A percentile compares a stretch with the other conserved stretches of the same genome.
Conservation (phyloP, 2,888 invertebrate species). For the Campoletis raptor region DNA sequence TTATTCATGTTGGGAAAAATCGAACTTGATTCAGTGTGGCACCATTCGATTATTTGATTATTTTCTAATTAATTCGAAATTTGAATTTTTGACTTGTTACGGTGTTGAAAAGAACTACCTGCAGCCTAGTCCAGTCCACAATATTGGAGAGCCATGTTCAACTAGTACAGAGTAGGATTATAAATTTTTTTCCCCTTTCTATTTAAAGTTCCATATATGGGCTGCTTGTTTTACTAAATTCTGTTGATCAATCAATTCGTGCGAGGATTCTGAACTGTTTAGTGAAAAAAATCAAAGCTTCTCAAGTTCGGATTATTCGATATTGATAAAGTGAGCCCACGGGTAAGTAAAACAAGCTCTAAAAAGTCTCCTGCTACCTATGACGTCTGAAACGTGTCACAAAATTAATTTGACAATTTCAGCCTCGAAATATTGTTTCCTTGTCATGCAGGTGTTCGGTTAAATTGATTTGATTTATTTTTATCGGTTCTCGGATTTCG, state of each 20-base stretch:
- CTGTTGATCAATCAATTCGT: background rate
- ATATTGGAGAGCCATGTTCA: background rate
- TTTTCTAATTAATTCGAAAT: background rate
- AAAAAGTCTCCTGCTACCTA: background rate
- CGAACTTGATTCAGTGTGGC: too few species aligned
- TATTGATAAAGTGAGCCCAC: background rate
- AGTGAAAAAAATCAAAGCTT: background rate
- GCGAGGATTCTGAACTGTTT: background rate
- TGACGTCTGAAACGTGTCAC: background rate
- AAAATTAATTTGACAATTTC: background rate
- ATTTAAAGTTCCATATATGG: background rate
- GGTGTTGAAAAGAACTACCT: too few species aligned
- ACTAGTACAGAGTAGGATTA: too few species aligned
- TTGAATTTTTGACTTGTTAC: too few species aligned
- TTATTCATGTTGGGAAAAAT: too few species aligned
- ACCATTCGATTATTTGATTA: background rate
- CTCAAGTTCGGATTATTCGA: background rate
- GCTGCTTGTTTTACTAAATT: background rate
- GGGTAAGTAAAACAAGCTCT: background rate
- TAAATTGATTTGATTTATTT: conserved; percentile 57
- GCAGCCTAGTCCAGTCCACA: background rate
- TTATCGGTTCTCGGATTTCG: conserved; percentile 54
- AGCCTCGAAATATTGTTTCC: conserved; percentile 14
- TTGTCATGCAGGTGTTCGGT: conserved; percentile 57
- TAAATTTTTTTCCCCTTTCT: background rate